A percentile compares a stretch with the other conserved stretches of the same genome.
These are phyloP conservation scores for Amphipyra tragopoginis DNA, from an alignment of 2,888 invertebrate genomes.

Conservation along the genomic window DNA sequence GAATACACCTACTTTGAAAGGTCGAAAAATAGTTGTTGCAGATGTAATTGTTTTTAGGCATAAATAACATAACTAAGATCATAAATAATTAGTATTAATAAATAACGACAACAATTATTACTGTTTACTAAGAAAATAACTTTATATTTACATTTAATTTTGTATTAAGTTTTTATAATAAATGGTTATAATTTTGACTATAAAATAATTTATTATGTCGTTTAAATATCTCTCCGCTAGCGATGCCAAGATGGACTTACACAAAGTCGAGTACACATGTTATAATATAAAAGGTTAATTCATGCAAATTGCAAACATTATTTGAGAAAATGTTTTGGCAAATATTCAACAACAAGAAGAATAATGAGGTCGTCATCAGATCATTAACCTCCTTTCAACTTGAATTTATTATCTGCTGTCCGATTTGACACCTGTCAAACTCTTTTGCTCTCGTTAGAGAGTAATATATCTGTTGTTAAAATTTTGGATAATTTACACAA, in stretches of 20 bases:
- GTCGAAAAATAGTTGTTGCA: constrained; percentile 78
- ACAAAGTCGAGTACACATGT: too few species aligned
- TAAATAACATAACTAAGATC: not conserved
- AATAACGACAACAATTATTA: not conserved
- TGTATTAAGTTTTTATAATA: not conserved
- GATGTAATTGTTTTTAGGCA: constrained; percentile 71
- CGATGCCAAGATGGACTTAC: too few species aligned
- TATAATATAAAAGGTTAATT: too few species aligned
- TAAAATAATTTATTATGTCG: too few species aligned
- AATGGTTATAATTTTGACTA: not conserved
- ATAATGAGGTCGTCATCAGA: not conserved
- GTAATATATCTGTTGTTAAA: not conserved
- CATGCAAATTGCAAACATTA: too few species aligned
- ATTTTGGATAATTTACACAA: constrained; percentile 8
- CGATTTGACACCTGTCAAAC: not conserved
- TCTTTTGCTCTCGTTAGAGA: too few species aligned
- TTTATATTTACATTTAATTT: not conserved
- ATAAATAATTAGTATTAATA: not conserved
- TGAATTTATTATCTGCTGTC: not conserved
- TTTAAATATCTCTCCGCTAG: too few species aligned
- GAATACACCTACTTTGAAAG: constrained; percentile 92
- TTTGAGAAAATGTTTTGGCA: too few species aligned
- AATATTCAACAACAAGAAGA: too few species aligned
- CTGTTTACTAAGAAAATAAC: not conserved
- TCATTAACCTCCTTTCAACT: constrained; percentile 8